These are phyloP conservation scores for Dreissena polymorpha DNA, from an alignment of 1,140 invertebrate genomes.

Conservation along the genomic window DNA sequence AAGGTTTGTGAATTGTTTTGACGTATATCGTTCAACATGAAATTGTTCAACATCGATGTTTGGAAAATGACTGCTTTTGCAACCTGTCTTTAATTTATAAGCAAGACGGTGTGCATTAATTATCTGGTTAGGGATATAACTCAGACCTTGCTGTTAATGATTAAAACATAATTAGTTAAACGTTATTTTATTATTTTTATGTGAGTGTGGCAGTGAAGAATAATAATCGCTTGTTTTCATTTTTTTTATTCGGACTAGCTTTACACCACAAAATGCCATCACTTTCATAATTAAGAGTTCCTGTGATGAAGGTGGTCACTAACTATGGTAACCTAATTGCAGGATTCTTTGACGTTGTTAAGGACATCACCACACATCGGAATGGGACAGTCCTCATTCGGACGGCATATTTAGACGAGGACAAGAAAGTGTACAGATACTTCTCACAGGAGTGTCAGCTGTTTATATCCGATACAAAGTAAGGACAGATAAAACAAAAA, in stretches of 20 bases:
- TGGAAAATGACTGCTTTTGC: background rate
- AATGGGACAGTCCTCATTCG: conserved; percentile 32
- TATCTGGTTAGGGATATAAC: too few species aligned
- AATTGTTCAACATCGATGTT: too few species aligned
- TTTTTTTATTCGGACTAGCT: too few species aligned
- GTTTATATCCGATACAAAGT: conserved; percentile 44
- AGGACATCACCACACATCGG: conserved; percentile 47
- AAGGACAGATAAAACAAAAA: background rate
- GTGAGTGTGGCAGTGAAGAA: conserved; percentile 1
- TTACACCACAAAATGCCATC: too few species aligned
- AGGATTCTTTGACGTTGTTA: conserved; percentile 47
- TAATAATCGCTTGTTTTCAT: too few species aligned
- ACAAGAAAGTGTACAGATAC: conserved; percentile 29
- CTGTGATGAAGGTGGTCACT: too few species aligned
- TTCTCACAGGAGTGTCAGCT: conserved; percentile 38
- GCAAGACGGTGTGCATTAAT: background rate
- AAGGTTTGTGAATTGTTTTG: conserved; percentile 1
- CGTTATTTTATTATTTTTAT: too few species aligned
- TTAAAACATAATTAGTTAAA: too few species aligned
- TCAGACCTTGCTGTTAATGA: too few species aligned
- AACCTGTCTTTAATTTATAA: too few species aligned
- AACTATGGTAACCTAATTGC: background rate
- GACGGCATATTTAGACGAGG: conserved; percentile 3
- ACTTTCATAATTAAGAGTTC: too few species aligned
- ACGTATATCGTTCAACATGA: too few species aligned